Evolutionary conservation across 2,888 invertebrate species (phyloP).

Genomic region (Leptopilina drosophilae): DNA sequence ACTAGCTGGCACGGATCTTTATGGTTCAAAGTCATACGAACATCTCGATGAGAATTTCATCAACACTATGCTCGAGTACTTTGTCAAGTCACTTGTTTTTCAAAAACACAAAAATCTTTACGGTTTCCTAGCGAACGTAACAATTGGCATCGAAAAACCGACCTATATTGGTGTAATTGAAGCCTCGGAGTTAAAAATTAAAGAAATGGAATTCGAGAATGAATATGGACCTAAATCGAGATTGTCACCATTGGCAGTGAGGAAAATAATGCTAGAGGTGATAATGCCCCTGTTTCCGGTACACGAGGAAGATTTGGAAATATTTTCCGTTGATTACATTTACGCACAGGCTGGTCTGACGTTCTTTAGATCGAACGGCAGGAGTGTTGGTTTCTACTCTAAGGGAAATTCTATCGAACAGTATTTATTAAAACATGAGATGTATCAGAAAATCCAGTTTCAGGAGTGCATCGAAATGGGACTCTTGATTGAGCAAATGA

Average conservation of each 20-base stretch:
- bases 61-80: neutral
- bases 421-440: neutral
- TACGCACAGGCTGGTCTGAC: neutral
- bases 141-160: neutral
- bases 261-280: neutral
- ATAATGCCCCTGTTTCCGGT: neutral
- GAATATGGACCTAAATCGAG: neutral
- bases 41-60: neutral
- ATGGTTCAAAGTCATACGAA: neutral
- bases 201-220: neutral
- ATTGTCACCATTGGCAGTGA: neutral
- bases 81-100: neutral
- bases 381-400: too few relatives aligned
- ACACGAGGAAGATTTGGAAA: neutral
- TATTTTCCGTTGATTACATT: neutral
- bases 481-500: neutral
- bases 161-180: neutral
- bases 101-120: neutral
- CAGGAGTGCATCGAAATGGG: neutral
- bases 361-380: neutral
- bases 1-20: neutral
- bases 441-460: neutral
- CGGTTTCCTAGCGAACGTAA: neutral
- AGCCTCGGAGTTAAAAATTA: neutral
- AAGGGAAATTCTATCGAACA: neutral